Conservation (phyloP, 1,140 invertebrate species). For the Ceratoteleas bidentatus region DNA sequence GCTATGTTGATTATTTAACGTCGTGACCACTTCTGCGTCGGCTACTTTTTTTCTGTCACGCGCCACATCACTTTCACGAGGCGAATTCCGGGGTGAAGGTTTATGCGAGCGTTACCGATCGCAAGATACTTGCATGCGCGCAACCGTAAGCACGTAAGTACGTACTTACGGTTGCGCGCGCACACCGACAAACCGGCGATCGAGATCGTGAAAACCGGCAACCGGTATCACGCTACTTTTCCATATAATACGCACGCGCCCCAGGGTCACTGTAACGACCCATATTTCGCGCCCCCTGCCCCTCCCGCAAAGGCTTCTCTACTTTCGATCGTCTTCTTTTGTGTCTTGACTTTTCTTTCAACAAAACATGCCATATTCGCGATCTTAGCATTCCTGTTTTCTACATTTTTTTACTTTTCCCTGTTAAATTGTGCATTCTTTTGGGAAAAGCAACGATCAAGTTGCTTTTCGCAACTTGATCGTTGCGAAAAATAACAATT, state of each 20-base stretch:
- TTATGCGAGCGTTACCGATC: conserved; percentile 56
- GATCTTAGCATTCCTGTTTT: conserved; percentile 9
- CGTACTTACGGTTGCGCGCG: too few relatives aligned
- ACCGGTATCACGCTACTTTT: conserved; percentile 56
- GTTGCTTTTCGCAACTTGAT: too few relatives aligned
- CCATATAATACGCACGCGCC: conserved; percentile 55
- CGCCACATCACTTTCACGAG: conserved; percentile 62
- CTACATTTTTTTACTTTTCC: not conserved
- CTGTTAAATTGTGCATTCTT: too few relatives aligned
- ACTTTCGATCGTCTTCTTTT: conserved; percentile 61
- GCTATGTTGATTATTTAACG: conserved; percentile 43
- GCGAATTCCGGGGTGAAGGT: conserved; percentile 62
- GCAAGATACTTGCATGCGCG: conserved; percentile 5
- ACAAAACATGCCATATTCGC: conserved; percentile 13
- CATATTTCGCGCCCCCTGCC: conserved; percentile 37
- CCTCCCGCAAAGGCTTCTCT: conserved; percentile 26
- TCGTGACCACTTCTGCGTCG: conserved; percentile 30
- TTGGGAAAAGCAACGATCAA: too few relatives aligned
- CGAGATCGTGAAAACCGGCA: conserved; percentile 56
- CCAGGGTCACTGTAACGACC: conserved; percentile 57
- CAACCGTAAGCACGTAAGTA: too few relatives aligned
- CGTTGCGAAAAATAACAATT: too few relatives aligned
- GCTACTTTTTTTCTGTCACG: conserved; percentile 46
- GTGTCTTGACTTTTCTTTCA: conserved; percentile 43
- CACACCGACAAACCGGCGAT: too few relatives aligned